These are phyloP conservation scores for Microcebus murinus DNA, from an alignment of 2,113 vertebrate genomes.

Conservation along the genomic window DNA sequence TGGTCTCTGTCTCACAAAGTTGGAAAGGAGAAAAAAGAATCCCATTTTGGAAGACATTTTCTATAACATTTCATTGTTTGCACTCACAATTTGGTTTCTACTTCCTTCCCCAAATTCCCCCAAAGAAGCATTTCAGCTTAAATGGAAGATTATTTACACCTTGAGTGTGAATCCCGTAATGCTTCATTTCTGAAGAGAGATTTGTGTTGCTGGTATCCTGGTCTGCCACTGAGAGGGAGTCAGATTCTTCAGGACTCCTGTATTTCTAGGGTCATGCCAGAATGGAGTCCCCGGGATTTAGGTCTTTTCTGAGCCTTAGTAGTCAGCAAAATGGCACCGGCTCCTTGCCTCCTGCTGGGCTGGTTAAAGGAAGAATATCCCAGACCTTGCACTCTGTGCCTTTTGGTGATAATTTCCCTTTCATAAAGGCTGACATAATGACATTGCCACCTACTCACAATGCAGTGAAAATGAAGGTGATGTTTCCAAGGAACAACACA, in stretches of 20 bases:
- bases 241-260: background rate
- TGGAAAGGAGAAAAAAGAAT: background rate
- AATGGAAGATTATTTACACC: background rate
- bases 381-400: background rate
- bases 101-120: background rate
- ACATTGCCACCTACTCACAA: slow-evolving; percentile 43
- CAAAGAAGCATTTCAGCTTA: background rate
- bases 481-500: background rate
- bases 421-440: slow-evolving; percentile 64
- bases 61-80: background rate
- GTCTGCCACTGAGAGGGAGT: background rate
- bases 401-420: slow-evolving; percentile 57
- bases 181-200: background rate
- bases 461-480: slow-evolving; percentile 36
- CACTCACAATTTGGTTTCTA: background rate
- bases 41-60: background rate
- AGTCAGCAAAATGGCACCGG: background rate
- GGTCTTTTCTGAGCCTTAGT: background rate
- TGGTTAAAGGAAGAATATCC: background rate
- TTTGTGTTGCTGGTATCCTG: background rate
- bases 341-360: background rate
- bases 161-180: background rate
- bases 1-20: background rate
- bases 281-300: background rate
- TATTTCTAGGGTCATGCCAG: rapidly evolving